Conservation (phyloP, 2,888 invertebrate species). For the Microctonus hyperodae region DNA sequence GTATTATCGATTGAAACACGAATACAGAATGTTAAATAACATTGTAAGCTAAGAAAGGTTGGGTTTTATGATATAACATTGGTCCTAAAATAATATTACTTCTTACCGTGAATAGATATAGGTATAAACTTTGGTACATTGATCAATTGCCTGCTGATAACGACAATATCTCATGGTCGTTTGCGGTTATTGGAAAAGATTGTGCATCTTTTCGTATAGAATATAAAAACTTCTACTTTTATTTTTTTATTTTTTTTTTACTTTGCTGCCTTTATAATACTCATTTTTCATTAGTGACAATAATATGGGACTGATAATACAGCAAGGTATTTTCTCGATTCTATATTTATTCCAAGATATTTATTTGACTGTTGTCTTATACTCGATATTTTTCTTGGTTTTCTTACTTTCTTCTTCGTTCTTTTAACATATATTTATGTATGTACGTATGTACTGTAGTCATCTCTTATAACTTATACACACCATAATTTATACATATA, state of each 20-base stretch:
- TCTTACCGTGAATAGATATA: background rate
- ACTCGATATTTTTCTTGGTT: background rate
- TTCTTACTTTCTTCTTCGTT: background rate
- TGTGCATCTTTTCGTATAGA: background rate
- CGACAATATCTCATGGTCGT: slow-evolving; percentile 4
- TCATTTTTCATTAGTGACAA: slow-evolving; percentile 2
- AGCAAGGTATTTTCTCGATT: slow-evolving; percentile 7
- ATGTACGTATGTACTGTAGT: no score
- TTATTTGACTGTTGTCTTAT: background rate
- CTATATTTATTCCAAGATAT: background rate
- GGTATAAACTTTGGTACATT: background rate
- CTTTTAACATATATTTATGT: no score
- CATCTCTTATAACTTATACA: background rate
- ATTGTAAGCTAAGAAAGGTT: background rate
- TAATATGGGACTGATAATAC: background rate
- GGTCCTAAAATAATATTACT: slow-evolving; percentile 3
- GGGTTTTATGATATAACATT: background rate
- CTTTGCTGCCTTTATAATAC: background rate
- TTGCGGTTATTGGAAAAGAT: slow-evolving; percentile 5
- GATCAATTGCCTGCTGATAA: background rate
- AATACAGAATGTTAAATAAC: background rate
- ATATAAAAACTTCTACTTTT: background rate
- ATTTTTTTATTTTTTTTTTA: background rate
- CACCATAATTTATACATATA: no score
- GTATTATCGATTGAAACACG: background rate